phyloP scores from a whole-genome alignment of 2,797 vertebrate genomes.

The Tokudaia muenninki region DNA sequence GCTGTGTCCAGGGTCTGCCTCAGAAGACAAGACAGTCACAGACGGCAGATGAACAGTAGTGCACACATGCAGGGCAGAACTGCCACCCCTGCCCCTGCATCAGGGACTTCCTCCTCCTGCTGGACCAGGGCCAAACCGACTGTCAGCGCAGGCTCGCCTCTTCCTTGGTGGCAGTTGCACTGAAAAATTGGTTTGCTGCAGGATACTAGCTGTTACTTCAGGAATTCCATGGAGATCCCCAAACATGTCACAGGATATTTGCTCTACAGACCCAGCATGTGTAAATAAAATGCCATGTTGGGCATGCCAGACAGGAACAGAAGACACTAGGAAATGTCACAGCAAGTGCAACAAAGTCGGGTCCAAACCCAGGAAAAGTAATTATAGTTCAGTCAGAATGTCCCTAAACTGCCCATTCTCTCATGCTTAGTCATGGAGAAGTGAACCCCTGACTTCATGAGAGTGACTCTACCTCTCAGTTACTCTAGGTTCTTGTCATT shows the following conservation, averaged over 20 bases:
- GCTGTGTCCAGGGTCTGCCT: neutral
- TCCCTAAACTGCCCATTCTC: constrained; percentile 40
- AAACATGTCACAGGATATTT: constrained; percentile 63
- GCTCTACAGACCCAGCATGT: constrained; percentile 54
- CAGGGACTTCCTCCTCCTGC: neutral
- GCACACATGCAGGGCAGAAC: neutral
- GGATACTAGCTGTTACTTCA: constrained; percentile 47
- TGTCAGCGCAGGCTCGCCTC: constrained; percentile 20
- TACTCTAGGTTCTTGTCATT: constrained; percentile 35
- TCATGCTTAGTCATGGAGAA: constrained; percentile 25
- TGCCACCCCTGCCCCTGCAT: neutral
- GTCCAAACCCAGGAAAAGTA: constrained; percentile 54
- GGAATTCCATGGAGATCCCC: constrained; percentile 64
- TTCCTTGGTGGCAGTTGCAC: constrained; percentile 64
- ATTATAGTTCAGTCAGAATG: constrained; percentile 15
- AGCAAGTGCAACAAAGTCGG: neutral
- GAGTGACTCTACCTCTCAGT: neutral
- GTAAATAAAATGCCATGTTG: constrained; percentile 55
- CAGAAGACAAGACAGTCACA: neutral
- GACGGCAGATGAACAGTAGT: neutral
- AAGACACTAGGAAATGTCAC: constrained; percentile 51
- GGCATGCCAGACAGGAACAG: constrained; percentile 63
- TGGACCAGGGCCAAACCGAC: rapidly evolving
- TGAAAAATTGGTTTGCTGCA: constrained; percentile 62
- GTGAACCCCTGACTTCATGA: neutral